Evolutionary conservation across 2,113 vertebrate genomes (phyloP), one percentile per base, ranked within the genome.

Genomic region (Capricornis sumatraensis): DNA sequence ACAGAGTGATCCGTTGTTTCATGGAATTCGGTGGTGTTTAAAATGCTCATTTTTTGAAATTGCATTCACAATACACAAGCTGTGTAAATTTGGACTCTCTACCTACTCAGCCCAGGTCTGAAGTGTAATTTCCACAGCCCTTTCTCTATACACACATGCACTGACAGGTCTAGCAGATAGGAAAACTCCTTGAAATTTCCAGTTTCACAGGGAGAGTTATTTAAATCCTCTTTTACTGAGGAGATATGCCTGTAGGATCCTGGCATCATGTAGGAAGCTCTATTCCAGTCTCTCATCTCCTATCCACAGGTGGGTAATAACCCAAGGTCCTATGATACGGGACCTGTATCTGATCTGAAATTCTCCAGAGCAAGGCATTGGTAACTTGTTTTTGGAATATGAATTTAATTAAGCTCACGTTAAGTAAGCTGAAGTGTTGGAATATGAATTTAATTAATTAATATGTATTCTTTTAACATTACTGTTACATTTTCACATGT

Each of bases 221-320:
- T 87, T 21, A 28, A 91, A 53, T 30, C 17, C 27, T 23, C 12
- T 67, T 45, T n/a, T 30, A 36, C 45, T 67, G 76, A 92, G 15
- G 3, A 9, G 30, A 0, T 47, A 19, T 33, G 15, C 7, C 33
- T 67, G 7, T 2, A 53, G 16, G 28, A 5, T 11, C 67, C n/a
- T 53, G 50, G 40, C 43, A 40, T 87, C 23, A 36, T 3, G 27
- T 0, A 47, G 60, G 28, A 60, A 17, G 19, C 76, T 87, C 53
- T 93, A 4, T 27, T n/a, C 10, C 12, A 45, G 19, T 62, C 25
- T 58, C 5, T 33, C 52, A 7, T 53, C 12, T 27, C 27, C 28
- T 55, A 2, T 7, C 2, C 21, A 23, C 10, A 0, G 1, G 0
- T 27, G 21, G 2, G 8, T 28, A 53, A n/a, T 53, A 60, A 43